A percentile compares a stretch with the other conserved stretches of the same genome.
Evolutionary conservation across 2,113 vertebrate species (phyloP).

Genomic region (Circaetus gallicus): DNA sequence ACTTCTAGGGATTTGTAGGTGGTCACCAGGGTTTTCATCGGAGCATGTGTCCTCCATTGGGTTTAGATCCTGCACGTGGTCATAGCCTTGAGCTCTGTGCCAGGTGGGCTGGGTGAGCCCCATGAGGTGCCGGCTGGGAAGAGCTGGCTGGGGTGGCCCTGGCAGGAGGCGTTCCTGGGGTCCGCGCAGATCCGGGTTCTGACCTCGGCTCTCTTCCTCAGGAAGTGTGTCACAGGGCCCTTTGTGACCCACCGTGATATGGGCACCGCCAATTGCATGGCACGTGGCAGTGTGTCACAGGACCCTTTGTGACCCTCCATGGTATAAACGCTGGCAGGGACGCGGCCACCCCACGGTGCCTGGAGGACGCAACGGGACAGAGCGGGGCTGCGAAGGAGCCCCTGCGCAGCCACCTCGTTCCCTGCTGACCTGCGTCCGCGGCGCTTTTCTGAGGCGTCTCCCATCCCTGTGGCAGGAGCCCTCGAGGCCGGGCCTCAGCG

Average conservation of each 20-base stretch:
- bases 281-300: too few species aligned
- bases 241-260: too few species aligned
- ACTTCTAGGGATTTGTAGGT: neutral
- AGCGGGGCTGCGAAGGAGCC: neutral
- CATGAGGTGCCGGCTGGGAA: neutral
- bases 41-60: accelerated
- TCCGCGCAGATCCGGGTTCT: too few species aligned
- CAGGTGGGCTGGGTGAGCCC: neutral
- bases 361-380: neutral
- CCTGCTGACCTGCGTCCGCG: too few species aligned
- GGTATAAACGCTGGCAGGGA: neutral
- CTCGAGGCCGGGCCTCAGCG: neutral
- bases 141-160: too few species aligned
- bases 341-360: neutral
- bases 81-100: neutral
- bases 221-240: too few species aligned
- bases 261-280: too few species aligned
- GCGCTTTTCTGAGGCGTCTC: neutral
- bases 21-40: neutral
- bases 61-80: accelerated
- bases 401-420: neutral
- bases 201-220: too few species aligned
- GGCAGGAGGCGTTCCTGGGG: too few species aligned
- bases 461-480: neutral
- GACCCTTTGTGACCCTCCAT: too few species aligned